Conservation (phyloP, 2,888 invertebrate species). For the Hermaeophaga mercurialis region DNA sequence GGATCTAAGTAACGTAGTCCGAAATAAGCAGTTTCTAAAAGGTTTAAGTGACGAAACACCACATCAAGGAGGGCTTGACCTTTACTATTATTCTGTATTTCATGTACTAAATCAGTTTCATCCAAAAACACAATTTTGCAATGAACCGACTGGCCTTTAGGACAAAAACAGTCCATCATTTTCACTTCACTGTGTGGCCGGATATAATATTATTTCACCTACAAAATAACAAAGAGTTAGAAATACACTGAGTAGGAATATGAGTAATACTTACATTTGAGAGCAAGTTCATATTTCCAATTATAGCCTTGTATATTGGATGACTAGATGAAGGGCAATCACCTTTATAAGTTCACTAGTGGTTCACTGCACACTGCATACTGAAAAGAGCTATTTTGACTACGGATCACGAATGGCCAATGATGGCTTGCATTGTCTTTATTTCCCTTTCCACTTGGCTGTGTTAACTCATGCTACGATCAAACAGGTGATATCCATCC, state of each 20-base stretch:
- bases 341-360: slow-evolving; percentile 46
- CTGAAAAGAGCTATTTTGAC: slow-evolving; percentile 38
- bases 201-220: not conserved
- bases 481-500: slow-evolving; percentile 31
- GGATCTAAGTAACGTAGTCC: slow-evolving; percentile 91
- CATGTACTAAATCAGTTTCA: slow-evolving; percentile 87
- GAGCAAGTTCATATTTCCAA: slow-evolving; percentile 40
- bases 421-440: slow-evolving; percentile 38
- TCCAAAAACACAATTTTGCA: slow-evolving; percentile 89
- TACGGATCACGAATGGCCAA: slow-evolving; percentile 37
- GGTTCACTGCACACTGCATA: slow-evolving; percentile 45
- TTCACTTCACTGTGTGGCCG: slow-evolving; percentile 13
- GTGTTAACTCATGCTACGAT: slow-evolving; percentile 28
- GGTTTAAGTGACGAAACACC: slow-evolving; percentile 90
- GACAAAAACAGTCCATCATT: slow-evolving; percentile 58
- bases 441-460: slow-evolving; percentile 33
- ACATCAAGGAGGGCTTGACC: slow-evolving; percentile 92
- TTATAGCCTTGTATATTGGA: slow-evolving; percentile 43
- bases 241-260: slow-evolving; percentile 1
- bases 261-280: slow-evolving; percentile 35
- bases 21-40: slow-evolving; percentile 95
- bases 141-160: slow-evolving; percentile 52
- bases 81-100: slow-evolving; percentile 85
- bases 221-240: slow-evolving; percentile 5
- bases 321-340: slow-evolving; percentile 46